Percentiles rank a stretch among this genome's conserved stretches.
These are phyloP conservation scores for Petrophora chlorosata DNA, from an alignment of 2,888 invertebrate genomes.

Conservation along the genomic window DNA sequence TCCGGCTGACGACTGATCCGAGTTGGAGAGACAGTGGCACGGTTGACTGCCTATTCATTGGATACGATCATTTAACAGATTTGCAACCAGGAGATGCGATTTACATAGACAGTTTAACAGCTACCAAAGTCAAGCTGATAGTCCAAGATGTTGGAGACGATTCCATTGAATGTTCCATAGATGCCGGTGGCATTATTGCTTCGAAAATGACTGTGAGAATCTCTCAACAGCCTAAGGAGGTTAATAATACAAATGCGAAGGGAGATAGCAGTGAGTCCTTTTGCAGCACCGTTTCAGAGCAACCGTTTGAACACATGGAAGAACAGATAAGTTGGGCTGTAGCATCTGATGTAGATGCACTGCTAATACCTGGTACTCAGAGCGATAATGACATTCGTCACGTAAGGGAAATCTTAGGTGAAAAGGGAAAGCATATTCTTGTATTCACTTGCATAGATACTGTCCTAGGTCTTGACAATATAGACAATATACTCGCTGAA, in stretches of 20 bases:
- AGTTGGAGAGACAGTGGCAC: slow-evolving; percentile 82
- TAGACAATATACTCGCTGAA: slow-evolving; percentile 90
- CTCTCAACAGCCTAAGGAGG: slow-evolving; percentile 76
- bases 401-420: slow-evolving; percentile 58
- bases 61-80: slow-evolving; percentile 79
- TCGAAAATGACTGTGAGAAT: slow-evolving; percentile 80
- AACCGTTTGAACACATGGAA: slow-evolving; percentile 87
- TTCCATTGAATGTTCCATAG: slow-evolving; percentile 78
- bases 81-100: slow-evolving; percentile 77
- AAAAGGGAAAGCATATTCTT: slow-evolving; percentile 73
- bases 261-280: slow-evolving; percentile 73
- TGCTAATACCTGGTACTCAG: slow-evolving; percentile 66
- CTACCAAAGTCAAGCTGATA: slow-evolving; percentile 64
- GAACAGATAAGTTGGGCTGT: slow-evolving; percentile 75
- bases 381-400: slow-evolving; percentile 56
- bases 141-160: slow-evolving; percentile 70
- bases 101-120: slow-evolving; percentile 70
- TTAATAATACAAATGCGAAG: slow-evolving; percentile 58
- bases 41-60: slow-evolving; percentile 80
- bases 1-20: slow-evolving; percentile 78
- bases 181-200: slow-evolving; percentile 78
- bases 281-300: slow-evolving; percentile 82
- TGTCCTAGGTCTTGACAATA: slow-evolving; percentile 61
- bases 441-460: slow-evolving; percentile 71
- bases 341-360: slow-evolving; percentile 69